Conservation (phyloP, 2,888 invertebrate species). For the Tortrix viridana region DNA sequence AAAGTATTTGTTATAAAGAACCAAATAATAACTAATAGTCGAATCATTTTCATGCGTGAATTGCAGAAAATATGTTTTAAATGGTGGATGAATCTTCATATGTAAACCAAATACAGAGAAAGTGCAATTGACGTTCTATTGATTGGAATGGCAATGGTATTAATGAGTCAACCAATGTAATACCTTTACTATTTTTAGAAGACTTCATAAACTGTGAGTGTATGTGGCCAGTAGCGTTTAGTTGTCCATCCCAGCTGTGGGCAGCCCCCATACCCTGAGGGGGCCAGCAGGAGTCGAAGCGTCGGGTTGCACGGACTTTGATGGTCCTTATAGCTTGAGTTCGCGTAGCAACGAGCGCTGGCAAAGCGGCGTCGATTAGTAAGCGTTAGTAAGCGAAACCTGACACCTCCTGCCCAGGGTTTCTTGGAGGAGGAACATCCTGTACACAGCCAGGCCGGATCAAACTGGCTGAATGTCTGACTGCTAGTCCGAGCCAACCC, state of each 20-base stretch:
- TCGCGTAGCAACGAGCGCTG: constrained; percentile 77
- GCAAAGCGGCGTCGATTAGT: constrained; percentile 59
- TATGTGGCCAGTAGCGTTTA: constrained; percentile 63
- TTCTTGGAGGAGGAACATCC: too few relatives aligned
- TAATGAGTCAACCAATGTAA: constrained; percentile 45
- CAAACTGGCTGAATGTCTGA: too few relatives aligned
- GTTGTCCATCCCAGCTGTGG: constrained; percentile 68
- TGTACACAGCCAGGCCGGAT: too few relatives aligned
- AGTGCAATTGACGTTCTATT: neutral
- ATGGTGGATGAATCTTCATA: neutral
- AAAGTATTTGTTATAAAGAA: too few relatives aligned
- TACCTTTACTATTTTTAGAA: constrained; percentile 69
- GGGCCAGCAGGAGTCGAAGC: constrained; percentile 73
- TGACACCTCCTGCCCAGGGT: too few relatives aligned
- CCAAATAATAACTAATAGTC: neutral
- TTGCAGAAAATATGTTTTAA: neutral
- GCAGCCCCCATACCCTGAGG: constrained; percentile 58
- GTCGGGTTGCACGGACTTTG: constrained; percentile 64
- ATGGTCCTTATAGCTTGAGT: constrained; percentile 74
- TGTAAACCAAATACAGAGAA: too few relatives aligned
- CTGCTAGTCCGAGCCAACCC: too few relatives aligned
- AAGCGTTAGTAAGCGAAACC: constrained; percentile 61
- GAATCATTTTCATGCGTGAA: neutral
- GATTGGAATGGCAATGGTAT: neutral
- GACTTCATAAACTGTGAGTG: constrained; percentile 70